Conservation (phyloP, 2,888 invertebrate species). For the Actias luna region DNA sequence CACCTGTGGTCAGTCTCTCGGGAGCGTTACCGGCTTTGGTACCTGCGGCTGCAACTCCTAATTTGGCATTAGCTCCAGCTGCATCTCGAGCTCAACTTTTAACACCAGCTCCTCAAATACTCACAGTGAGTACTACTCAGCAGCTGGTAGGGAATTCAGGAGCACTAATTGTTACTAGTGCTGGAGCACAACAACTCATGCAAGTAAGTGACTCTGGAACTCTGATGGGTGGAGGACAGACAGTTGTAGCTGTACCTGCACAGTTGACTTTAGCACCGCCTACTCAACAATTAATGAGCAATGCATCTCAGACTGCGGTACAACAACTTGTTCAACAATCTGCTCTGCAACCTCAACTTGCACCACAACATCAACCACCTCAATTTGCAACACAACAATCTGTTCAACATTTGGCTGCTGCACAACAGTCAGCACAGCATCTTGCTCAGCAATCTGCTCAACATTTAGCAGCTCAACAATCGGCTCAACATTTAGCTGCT, state of each 20-base stretch:
- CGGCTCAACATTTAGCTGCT: slow-evolving; percentile 49
- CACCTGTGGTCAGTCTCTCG: slow-evolving; percentile 72
- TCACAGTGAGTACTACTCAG: slow-evolving; percentile 76
- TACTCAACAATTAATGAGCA: slow-evolving; percentile 67
- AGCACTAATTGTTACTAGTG: slow-evolving; percentile 74
- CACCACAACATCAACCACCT: slow-evolving; percentile 63
- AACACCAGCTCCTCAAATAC: slow-evolving; percentile 73
- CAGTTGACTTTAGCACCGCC: slow-evolving; percentile 69
- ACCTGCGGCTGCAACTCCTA: slow-evolving; percentile 66
- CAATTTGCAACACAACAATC: slow-evolving; percentile 69
- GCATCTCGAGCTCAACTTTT: slow-evolving; percentile 71
- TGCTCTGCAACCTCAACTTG: slow-evolving; percentile 63
- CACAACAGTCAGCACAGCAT: slow-evolving; percentile 54
- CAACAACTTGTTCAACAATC: slow-evolving; percentile 73
- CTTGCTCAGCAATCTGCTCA: slow-evolving; percentile 59
- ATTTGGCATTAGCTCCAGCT: slow-evolving; percentile 67
- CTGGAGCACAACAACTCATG: slow-evolving; percentile 76
- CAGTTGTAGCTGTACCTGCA: slow-evolving; percentile 75
- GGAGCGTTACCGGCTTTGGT: slow-evolving; percentile 70
- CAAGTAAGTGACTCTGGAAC: slow-evolving; percentile 78
- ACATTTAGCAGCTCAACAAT: slow-evolving; percentile 50
- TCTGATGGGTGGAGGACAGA: slow-evolving; percentile 74
- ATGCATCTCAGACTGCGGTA: slow-evolving; percentile 66
- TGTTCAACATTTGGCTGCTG: slow-evolving; percentile 64
- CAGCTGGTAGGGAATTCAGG: slow-evolving; percentile 75